Evolutionary conservation across 1,140 invertebrate species (phyloP), one percentile per base, ranked within the genome.

Genomic region (Pachyrhynchus sulphureomaculatus): DNA sequence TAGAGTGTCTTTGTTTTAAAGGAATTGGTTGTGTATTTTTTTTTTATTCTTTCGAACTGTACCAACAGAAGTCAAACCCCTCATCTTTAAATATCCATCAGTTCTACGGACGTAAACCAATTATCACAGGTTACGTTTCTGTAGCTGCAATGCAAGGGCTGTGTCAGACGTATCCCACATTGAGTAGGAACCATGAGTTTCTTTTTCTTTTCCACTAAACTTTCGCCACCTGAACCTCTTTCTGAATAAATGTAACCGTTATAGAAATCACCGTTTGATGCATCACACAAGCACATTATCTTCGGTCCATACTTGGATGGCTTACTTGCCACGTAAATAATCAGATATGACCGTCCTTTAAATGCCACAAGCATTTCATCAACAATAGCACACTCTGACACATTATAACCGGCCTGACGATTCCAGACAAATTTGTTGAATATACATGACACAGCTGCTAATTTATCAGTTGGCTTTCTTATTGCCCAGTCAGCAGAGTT

Each of bases 71-170:
- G 69, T 72, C 33, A 69, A 47, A n/a, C n/a, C n/a, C 12, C 55
- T 36, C 21, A 62, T 68, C 26, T 67, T 53, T n/a, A 62, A 33
- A 68, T 65, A 34, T 70, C 20, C 0, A 73, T 72, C n/a, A 80
- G 56, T 17, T 49, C 15, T 18, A 74, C 39, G 21, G 68, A 75
- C 0, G 72, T 76, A 48, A 78, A 78, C 59, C 69, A 80, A 66
- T 79, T 79, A 39, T 80, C 77, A 0, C 72, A 72, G 12, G 66
- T 73, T 0, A 80, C 9, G 13, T 71, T 68, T 51, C 77, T 70
- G n/a, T 71, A 68, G 21, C 62, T 67, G 56, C 69, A 37, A 15
- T 72, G 51, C 6, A 74, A 9, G 15, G 67, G 59, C 60, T 51
- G 10, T 21, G 58, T 59, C 9, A 61, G 49, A 8, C 59, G 37